Evolutionary conservation across 2,797 vertebrate genomes (phyloP), one percentile per base, ranked within the genome.

Genomic region (Sus cebifrons): DNA sequence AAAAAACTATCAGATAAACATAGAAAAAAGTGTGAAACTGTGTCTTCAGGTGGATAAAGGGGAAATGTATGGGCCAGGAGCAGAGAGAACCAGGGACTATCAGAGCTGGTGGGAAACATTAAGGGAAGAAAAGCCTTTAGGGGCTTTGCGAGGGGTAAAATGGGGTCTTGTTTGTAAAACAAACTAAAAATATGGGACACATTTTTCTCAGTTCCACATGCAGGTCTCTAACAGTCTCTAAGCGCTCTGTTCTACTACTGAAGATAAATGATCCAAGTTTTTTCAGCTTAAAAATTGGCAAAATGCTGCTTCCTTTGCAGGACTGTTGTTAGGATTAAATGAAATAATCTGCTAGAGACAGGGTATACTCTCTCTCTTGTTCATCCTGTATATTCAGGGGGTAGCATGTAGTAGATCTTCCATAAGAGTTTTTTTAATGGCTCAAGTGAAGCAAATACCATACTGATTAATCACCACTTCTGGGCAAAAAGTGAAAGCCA

Each of bases 401-500:
- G 62, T 81, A 84, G 44, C 16, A 15, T 16, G 79, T 0, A 84
- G 4, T 9, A 64, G 71, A 67, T 16, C 18, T 74, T 84, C 40
- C 49, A 6, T 54, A 89, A 89, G 2, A 29, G 49, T 54, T 15
- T 7, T 93, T 79, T 86, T n/a, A 94, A 62, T 52, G 44, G 32
- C 14, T 64, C 5, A 64, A 1, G 32, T 52, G 11, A 70, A 93
- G 71, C 32, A 79, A 92, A 75, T 52, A 44, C 11, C 68, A 56
- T n/a, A 74, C 15, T 81, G 36, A 85, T 65, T 36, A 49, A 74
- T 32, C 36, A n/a, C 20, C 14, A 54, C 64, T 44, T 81, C 10
- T 23, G 83, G 17, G 40, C 54, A 73, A 92, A 95, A 95, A 29
- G 25, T 40, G 23, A 79, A 92, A 92, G 17, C 23, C 12, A 78